phyloP scores from a whole-genome alignment of 1,140 invertebrate species.

The Drosophila santomea region DNA sequence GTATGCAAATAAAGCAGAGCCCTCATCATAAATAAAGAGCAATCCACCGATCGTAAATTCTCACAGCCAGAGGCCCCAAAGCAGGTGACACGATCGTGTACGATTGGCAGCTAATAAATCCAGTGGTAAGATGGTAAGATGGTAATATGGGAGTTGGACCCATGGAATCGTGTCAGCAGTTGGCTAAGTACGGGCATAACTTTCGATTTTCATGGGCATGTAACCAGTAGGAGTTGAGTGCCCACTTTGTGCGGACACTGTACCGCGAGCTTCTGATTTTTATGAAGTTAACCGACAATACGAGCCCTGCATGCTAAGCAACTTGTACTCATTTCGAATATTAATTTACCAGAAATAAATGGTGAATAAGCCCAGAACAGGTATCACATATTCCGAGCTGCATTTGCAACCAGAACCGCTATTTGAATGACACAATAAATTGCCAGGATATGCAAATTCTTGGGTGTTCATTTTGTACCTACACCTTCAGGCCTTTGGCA shows the following conservation, averaged over 20 bases:
- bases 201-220: constrained; percentile 75
- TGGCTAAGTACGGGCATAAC: constrained; percentile 62
- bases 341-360: constrained; percentile 38
- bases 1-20: constrained; percentile 68
- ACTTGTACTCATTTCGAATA: constrained; percentile 62
- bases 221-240: constrained; percentile 22
- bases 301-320: constrained; percentile 60
- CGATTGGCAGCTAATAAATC: constrained; percentile 69
- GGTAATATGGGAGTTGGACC: constrained; percentile 28
- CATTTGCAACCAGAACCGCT: constrained; percentile 36
- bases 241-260: constrained; percentile 4
- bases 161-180: constrained; percentile 55
- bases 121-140: constrained; percentile 39
- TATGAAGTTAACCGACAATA: constrained; percentile 61
- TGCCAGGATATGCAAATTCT: constrained; percentile 7
- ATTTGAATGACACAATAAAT: constrained; percentile 15
- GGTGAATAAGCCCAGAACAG: constrained; percentile 9
- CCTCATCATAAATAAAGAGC: constrained; percentile 70
- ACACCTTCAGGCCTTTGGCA: too few relatives aligned
- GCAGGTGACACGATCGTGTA: constrained; percentile 52
- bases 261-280: constrained; percentile 32
- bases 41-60: constrained; percentile 58
- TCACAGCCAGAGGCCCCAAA: constrained; percentile 28
- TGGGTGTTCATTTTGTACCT: not conserved
- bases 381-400: constrained; percentile 23